These are phyloP conservation scores for Nestor notabilis DNA, from an alignment of 2,113 vertebrate species.

Conservation along the genomic window DNA sequence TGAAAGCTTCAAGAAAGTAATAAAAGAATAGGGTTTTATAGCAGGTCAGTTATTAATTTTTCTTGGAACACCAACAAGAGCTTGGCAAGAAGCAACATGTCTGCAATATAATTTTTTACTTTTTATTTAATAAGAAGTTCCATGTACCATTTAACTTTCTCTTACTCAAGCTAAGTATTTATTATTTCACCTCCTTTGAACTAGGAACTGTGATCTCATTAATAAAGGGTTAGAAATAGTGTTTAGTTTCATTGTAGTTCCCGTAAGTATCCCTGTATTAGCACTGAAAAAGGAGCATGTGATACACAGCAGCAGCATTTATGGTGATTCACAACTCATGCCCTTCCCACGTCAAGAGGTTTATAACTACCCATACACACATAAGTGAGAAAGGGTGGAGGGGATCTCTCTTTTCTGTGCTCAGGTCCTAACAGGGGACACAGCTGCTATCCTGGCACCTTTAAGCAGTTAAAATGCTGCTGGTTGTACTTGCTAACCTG, in stretches of 20 bases:
- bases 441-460: not conserved
- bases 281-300: not conserved
- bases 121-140: not conserved
- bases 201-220: not conserved
- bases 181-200: constrained; percentile 7
- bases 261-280: not conserved
- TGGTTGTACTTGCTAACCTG: not conserved
- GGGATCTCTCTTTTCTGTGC: not conserved
- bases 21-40: not conserved
- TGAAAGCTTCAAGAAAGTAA: constrained; percentile 32
- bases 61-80: constrained; percentile 20
- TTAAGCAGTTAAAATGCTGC: not conserved
- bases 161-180: not conserved
- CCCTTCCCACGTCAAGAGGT: not conserved
- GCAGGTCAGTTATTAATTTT: constrained; percentile 28
- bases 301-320: not conserved
- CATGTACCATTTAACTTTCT: not conserved
- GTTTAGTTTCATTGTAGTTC: not conserved
- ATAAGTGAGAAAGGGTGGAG: not conserved
- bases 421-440: not conserved
- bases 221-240: not conserved
- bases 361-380: not conserved
- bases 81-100: constrained; percentile 1
- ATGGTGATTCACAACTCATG: not conserved
- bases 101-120: not conserved